Conservation (phyloP, 2,113 vertebrate genomes). For the Tonatia bakeri region DNA sequence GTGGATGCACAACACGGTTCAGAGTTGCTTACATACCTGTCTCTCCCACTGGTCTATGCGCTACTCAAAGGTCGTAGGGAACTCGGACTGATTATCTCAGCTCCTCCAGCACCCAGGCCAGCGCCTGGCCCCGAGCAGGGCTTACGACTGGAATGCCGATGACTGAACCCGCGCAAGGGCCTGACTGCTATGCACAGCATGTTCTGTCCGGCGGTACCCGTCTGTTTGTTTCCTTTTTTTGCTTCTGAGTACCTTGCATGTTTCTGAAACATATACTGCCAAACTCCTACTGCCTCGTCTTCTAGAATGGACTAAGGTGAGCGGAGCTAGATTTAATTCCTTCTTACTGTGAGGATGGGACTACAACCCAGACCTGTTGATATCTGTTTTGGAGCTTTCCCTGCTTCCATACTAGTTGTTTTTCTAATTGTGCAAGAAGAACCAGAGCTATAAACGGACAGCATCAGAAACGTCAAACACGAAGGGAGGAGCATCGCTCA, state of each 20-base stretch:
- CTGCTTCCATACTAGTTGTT: neutral
- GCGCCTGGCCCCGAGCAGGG: neutral
- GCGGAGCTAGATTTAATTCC: neutral
- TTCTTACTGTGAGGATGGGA: neutral
- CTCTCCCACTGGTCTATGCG: neutral
- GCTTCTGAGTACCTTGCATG: neutral
- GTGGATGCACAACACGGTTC: neutral
- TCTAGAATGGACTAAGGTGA: neutral
- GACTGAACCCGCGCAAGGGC: neutral
- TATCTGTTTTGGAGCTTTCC: neutral
- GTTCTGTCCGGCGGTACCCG: neutral
- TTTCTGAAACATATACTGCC: slow-evolving; percentile 7
- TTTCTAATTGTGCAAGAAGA: neutral
- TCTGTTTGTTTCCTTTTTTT: neutral
- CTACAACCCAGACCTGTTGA: neutral
- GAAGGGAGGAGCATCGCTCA: neutral
- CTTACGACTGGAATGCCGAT: neutral
- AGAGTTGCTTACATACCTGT: neutral
- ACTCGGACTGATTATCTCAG: neutral
- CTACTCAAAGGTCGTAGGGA: neutral
- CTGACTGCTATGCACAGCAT: neutral
- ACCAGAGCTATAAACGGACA: neutral
- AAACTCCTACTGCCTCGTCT: neutral
- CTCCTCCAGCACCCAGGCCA: neutral
- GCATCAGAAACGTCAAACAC: neutral